phyloP scores from a whole-genome alignment of 2,113 vertebrate genomes.

The Xiphorhynchus elegans region DNA sequence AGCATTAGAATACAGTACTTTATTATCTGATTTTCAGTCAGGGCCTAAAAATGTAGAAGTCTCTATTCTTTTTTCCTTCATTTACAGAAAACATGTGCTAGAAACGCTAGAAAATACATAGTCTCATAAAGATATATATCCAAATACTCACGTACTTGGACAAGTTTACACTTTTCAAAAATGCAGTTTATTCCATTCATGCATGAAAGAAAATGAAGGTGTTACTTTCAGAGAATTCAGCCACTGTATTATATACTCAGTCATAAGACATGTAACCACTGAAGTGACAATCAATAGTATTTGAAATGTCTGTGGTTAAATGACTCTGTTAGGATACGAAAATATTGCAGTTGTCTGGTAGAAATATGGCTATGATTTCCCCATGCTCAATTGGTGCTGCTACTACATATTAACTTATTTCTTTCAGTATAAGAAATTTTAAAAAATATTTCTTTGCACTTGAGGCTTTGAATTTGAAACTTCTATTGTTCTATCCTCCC shows the following conservation, averaged over 20 bases:
- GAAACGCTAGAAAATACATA: not conserved
- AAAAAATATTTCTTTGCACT: not conserved
- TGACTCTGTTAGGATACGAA: not conserved
- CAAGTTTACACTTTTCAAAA: not conserved
- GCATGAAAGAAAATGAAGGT: not conserved
- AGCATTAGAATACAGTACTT: not conserved
- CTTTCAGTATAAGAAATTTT: not conserved
- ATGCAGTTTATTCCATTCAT: not conserved
- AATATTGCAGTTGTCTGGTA: not conserved
- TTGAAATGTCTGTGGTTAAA: not conserved
- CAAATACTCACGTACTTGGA: not conserved
- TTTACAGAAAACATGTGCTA: not conserved
- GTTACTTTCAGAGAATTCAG: not conserved
- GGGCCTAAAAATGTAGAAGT: not conserved
- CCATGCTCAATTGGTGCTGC: not conserved
- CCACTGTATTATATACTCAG: not conserved
- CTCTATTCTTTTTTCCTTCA: not conserved
- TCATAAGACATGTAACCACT: not conserved
- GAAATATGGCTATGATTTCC: not conserved
- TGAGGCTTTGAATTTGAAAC: not conserved
- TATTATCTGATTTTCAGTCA: not conserved
- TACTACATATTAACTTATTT: not conserved
- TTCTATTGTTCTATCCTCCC: not conserved
- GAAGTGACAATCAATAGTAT: not conserved
- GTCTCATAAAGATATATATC: not conserved